Conservation (phyloP, 2,797 vertebrate species). For the Anas bernieri region DNA sequence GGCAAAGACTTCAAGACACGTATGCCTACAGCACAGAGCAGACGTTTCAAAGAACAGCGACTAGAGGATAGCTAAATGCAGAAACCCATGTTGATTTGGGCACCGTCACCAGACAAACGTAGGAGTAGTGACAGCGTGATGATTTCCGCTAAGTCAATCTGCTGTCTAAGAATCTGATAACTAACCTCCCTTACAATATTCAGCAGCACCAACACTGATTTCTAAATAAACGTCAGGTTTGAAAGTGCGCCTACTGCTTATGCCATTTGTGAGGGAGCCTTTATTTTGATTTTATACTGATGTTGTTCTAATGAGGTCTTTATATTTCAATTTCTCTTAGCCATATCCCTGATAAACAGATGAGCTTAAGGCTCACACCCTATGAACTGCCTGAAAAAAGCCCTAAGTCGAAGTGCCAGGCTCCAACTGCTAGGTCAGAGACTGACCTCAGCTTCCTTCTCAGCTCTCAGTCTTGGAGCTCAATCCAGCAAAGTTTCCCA, state of each 20-base stretch:
- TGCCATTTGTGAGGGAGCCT: neutral
- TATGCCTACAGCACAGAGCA: neutral
- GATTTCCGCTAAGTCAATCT: constrained; percentile 30
- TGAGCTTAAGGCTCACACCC: neutral
- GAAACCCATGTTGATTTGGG: neutral
- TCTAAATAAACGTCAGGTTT: constrained; percentile 31
- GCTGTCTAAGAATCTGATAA: constrained; percentile 33
- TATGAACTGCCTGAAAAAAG: neutral
- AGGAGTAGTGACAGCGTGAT: constrained; percentile 46
- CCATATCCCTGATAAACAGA: neutral
- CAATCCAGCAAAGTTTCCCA: neutral
- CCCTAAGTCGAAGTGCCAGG: neutral
- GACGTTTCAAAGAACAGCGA: neutral
- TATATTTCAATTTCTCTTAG: neutral
- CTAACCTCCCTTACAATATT: constrained; percentile 37
- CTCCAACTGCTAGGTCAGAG: neutral
- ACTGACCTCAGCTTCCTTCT: neutral
- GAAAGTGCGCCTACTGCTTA: neutral
- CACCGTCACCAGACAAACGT: neutral
- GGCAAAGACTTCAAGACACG: neutral
- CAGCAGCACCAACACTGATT: constrained; percentile 2
- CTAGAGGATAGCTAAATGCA: neutral
- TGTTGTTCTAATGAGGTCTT: neutral
- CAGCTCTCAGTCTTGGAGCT: neutral
- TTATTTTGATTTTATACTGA: neutral